Percentiles rank a stretch among this genome's conserved stretches.
Evolutionary conservation across 1,140 invertebrate genomes (phyloP).

Genomic region (Drosophila asahinai): DNA sequence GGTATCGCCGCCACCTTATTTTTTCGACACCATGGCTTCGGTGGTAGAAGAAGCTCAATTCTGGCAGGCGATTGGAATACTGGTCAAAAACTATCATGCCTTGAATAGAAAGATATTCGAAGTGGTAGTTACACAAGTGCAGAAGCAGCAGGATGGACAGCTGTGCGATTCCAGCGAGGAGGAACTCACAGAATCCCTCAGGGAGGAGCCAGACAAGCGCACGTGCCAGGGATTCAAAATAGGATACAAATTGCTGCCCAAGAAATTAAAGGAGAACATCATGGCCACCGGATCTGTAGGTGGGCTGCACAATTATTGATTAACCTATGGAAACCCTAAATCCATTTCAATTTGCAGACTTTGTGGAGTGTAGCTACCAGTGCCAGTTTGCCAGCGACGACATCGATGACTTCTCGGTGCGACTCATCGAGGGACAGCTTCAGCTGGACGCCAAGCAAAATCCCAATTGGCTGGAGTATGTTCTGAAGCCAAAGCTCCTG

Average conservation of each 20-base stretch:
- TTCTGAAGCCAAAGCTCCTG: conserved; percentile 49
- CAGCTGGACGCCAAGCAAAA: conserved; percentile 10
- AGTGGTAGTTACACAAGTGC: conserved; percentile 56
- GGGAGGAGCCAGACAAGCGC: not conserved
- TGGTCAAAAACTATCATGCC: conserved; percentile 77
- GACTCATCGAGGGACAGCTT: conserved; percentile 26
- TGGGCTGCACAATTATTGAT: conserved; percentile 4
- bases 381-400: conserved; percentile 49
- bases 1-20: not conserved
- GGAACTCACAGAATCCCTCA: conserved; percentile 38
- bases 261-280: conserved; percentile 59
- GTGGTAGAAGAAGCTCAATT: conserved; percentile 61
- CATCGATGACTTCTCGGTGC: conserved; percentile 56
- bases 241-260: conserved; percentile 69
- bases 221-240: conserved; percentile 57
- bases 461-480: conserved; percentile 50
- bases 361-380: conserved; percentile 38
- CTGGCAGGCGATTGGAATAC: conserved; percentile 68
- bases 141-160: conserved; percentile 38
- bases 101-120: conserved; percentile 80
- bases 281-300: conserved; percentile 63
- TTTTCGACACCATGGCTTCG: conserved; percentile 38
- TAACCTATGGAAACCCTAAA: too few species aligned
- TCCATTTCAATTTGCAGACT: conserved; percentile 38
- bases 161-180: conserved; percentile 39